phyloP scores from a whole-genome alignment of 1,140 invertebrate genomes.

The Trichomalopsis sarcophagae region DNA sequence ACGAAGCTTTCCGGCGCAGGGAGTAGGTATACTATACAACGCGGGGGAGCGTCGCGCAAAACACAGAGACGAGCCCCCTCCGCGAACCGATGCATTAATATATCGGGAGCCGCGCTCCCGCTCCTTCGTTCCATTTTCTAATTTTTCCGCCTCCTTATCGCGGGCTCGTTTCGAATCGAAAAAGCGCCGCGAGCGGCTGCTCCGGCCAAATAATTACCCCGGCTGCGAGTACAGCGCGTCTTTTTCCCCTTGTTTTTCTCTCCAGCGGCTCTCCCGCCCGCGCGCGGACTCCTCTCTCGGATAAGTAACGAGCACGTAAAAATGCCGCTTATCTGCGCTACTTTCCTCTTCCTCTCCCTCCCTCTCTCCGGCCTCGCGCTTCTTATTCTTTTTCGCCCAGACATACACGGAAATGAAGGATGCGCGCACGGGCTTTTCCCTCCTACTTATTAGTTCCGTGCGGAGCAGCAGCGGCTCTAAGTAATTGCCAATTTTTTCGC shows the following conservation, averaged over 20 bases:
- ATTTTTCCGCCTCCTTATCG: conserved; percentile 62
- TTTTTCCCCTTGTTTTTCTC: conserved; percentile 49
- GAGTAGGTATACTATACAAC: neutral
- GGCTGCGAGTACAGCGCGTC: conserved; percentile 40
- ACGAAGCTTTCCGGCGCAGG: conserved; percentile 42
- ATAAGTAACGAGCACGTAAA: conserved; percentile 55
- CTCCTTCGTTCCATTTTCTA: conserved; percentile 59
- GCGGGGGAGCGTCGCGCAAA: conserved; percentile 50
- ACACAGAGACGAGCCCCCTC: conserved; percentile 56
- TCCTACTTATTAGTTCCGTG: conserved; percentile 30
- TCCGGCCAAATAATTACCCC: conserved; percentile 54
- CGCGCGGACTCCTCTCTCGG: neutral
- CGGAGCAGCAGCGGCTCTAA: neutral
- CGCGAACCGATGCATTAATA: conserved; percentile 62
- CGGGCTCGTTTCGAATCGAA: conserved; percentile 48
- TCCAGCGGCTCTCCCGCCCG: neutral
- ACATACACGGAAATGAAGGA: conserved; percentile 39
- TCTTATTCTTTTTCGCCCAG: neutral
- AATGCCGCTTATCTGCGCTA: conserved; percentile 46
- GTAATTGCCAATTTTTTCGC: conserved; percentile 43
- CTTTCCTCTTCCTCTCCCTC: conserved; percentile 8
- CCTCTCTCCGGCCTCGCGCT: neutral
- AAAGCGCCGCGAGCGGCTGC: conserved; percentile 30
- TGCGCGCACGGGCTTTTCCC: conserved; percentile 13
- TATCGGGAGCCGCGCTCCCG: conserved; percentile 52